A percentile compares a stretch with the other conserved stretches of the same genome.
phyloP scores from a whole-genome alignment of 1,140 invertebrate genomes.

The Formica exsecta region DNA sequence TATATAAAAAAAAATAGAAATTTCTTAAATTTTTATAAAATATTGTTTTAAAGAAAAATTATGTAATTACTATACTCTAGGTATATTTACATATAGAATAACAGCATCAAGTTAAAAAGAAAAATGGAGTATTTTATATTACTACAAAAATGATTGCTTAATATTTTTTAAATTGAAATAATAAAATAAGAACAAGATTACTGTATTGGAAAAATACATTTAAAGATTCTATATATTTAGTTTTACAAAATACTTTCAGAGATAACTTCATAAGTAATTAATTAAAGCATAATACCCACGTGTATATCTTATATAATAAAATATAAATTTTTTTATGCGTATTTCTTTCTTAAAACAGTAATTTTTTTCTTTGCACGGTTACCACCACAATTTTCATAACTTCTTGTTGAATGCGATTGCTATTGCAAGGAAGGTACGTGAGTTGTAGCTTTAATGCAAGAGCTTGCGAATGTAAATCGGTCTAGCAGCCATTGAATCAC shows the following conservation, averaged over 20 bases:
- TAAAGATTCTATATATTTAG: conserved; percentile 17
- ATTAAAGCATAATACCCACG: not conserved
- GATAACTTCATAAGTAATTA: not conserved
- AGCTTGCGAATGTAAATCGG: conserved; percentile 41
- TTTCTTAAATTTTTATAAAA: not conserved
- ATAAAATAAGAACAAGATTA: not conserved
- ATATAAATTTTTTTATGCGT: not conserved
- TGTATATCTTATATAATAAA: not conserved
- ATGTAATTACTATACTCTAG: not conserved
- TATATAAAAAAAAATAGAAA: not conserved
- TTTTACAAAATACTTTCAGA: not conserved
- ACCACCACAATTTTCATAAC: not conserved
- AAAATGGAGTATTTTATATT: not conserved
- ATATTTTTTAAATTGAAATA: not conserved
- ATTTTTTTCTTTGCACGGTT: not conserved
- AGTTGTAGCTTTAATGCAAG: conserved; percentile 10
- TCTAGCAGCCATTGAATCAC: conserved; percentile 40
- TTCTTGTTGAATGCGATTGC: conserved; percentile 30
- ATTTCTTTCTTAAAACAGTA: not conserved
- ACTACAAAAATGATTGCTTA: not conserved
- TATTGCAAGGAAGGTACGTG: not conserved
- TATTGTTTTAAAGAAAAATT: not conserved
- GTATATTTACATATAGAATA: not conserved
- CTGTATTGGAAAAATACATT: not conserved
- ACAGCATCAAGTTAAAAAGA: not conserved